Conservation (phyloP, 1,140 invertebrate species). For the Aphis craccivora region DNA sequence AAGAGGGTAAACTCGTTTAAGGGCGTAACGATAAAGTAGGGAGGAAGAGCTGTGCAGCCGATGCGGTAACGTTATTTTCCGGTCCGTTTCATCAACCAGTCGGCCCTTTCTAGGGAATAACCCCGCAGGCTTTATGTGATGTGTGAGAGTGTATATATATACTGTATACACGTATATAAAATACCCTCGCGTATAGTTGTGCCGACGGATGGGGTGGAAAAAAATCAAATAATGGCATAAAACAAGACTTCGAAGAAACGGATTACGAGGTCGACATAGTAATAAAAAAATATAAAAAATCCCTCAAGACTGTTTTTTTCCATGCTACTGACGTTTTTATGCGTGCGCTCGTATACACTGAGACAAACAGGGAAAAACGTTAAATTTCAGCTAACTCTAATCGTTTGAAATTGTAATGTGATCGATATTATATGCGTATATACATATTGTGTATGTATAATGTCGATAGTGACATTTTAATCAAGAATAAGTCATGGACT, state of each 20-base stretch:
- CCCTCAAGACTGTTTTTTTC: constrained; percentile 36
- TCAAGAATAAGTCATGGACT: background rate
- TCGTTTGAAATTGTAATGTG: constrained; percentile 25
- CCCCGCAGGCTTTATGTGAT: constrained; percentile 41
- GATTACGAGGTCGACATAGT: constrained; percentile 56
- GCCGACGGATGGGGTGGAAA: background rate
- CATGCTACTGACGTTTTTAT: constrained; percentile 38
- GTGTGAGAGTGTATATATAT: background rate
- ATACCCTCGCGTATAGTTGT: background rate
- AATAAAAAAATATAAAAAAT: constrained; percentile 46
- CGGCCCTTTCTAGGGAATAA: constrained; percentile 51
- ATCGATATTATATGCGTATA: background rate
- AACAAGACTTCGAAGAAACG: constrained; percentile 52
- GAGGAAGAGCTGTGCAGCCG: constrained; percentile 18
- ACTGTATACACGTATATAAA: background rate
- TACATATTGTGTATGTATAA: background rate
- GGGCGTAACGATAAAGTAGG: constrained; percentile 51
- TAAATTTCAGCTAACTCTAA: background rate
- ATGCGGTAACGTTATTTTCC: constrained; percentile 58
- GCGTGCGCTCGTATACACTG: background rate
- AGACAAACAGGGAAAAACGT: background rate
- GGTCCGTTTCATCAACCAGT: constrained; percentile 57
- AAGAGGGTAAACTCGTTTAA: constrained; percentile 55
- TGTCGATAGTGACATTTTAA: background rate
- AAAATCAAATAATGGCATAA: constrained; percentile 55